Base-by-base conservation (phyloP, 2,113 vertebrate genomes). In the Cynocephalus volans region DNA sequence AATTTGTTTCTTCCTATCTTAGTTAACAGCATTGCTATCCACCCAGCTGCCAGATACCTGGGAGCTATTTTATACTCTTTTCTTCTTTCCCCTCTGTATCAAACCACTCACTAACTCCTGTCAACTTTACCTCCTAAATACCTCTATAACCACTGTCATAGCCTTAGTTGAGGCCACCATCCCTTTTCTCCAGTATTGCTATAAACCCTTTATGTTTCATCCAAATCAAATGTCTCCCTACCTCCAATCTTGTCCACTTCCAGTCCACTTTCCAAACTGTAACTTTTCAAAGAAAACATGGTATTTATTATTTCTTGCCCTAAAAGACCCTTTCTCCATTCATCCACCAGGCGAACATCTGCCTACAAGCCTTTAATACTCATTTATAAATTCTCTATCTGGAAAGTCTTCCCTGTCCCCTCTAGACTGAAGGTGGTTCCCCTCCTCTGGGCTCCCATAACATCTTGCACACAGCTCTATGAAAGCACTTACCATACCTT, bases 161-260 rank as follows among this genome's bases (percentile, higher is more conserved):
- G 11, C 11, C 69, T 76, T 75, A 73, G 41, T 36, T 28, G 36
- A 84, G 36, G 36, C 24, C 12, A 62, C 45, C 54, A 56, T 67
- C 19, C 45, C 36, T 76, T 90, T 15, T 60, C 50, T 85, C 18
- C 56, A 90, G 65, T 80, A 94, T 58, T 41, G 26, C 8, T 24
- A 80, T 88, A 82, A 94, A 73, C 23, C 72, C n/a, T 88, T n/a
- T 13, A 48, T 64, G 17, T 56, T 83, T 41, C 41, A 86, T 87
- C 28, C 69, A 88, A 94, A 87, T 45, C 45, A 95, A 86, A 87
- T 48, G n/a, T 77, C n/a, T 90, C 83, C n/a, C 90, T 48, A 77
- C 62, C 72, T 96, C 28, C n/a, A 77, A 69, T 52, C 41, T 82
- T 58, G 19, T 88, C 28, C 12, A 91, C 28, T 41, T 72, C 15